Base-by-base conservation (phyloP, 2,113 vertebrate genomes). In the Pyxicephalus adspersus region DNA sequence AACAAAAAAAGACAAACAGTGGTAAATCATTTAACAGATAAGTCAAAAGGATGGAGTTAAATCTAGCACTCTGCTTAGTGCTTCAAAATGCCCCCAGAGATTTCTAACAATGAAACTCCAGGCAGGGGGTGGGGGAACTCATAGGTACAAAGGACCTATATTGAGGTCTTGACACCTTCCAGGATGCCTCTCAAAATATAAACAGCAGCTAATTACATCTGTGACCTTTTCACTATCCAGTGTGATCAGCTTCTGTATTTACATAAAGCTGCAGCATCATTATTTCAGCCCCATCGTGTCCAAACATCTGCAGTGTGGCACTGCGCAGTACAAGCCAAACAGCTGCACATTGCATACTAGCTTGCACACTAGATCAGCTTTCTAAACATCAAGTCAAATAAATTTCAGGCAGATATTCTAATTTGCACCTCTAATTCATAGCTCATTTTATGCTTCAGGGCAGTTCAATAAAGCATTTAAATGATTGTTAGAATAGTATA, bases 101-200 rank as follows among this genome's bases (percentile, higher is more conserved):
- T 61, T 50, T 34, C 22, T 61, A 50, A 50, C 58, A 76, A 76
- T 63, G 57, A 61, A 76, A 20, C 73, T 45, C 57, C 28, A 58
- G 70, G 28, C 70, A 61, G 22, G 52, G 29, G 31, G 83, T 85
- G 80, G 66, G 82, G 85, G 87, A 88, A 89, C 84, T 83, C 85
- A 83, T 86, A 83, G 85, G 87, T 89, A 86, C 83, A 85, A 74
- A 82, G 87, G 87, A 86, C 77, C 84, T 18, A 88, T 85, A 87
- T 88, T 86, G 89, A 87, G 89, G 88, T 89, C 89, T 86, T 88
- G 88, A 88, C 89, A 86, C 83, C 83, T 89, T 83, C 88, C 72
- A 81, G 72, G 85, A 86, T 83, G 83, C 85, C 85, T 86, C 84
- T 87, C 54, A 86, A 88, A 85, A 85, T 89, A 86, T 87, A 89